Evolutionary conservation across 2,888 invertebrate species (phyloP), one percentile per base, ranked within the genome.

Genomic region (Halictus ligatus): DNA sequence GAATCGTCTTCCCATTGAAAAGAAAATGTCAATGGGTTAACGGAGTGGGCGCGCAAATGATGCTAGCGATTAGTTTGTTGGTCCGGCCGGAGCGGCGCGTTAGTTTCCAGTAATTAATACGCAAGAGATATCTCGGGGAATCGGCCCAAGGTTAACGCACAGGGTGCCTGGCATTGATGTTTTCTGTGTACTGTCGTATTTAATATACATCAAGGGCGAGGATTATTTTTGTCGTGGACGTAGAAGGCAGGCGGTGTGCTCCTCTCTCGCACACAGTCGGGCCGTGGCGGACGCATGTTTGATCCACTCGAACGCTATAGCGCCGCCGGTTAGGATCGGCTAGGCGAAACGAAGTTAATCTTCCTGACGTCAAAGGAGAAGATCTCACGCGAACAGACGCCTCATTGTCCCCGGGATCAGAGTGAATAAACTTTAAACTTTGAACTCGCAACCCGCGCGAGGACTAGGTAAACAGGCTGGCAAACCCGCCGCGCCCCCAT

Each of bases 241-340:
- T 67, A 83, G 35, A 46, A 83, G 75, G 77, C 67, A 60, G 72
- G 72, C 60, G 35, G 35, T 35, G 75, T 81, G 87, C 71, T 69
- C 84, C 71, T 86, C 71, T 86, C 67, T 69, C 67, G 18, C 54
- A 54, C n/a, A 54, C 54, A 83, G 75, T 58, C 84, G 75, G 83
- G 78, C 80, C 83, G 83, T 48, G 72, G 81, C 75, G 76, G 75
- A 73, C 76, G 50, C 78, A 89, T 89, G 80, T 88, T 87, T 82
- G 89, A 89, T 89, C 84, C 85, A 80, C 87, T 87, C 48, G 81
- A 84, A 82, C 75, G 74, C 48, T 21, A 64, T 25, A 86, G 85
- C 78, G 40, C 83, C 74, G 81, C 76, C 48, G 83, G 46, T 77
- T 75, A 84, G 83, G 83, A 88, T 84, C 84, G 86, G 88, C 84